Conservation (phyloP, 1,140 invertebrate genomes). For the Heliothis subflexa region DNA sequence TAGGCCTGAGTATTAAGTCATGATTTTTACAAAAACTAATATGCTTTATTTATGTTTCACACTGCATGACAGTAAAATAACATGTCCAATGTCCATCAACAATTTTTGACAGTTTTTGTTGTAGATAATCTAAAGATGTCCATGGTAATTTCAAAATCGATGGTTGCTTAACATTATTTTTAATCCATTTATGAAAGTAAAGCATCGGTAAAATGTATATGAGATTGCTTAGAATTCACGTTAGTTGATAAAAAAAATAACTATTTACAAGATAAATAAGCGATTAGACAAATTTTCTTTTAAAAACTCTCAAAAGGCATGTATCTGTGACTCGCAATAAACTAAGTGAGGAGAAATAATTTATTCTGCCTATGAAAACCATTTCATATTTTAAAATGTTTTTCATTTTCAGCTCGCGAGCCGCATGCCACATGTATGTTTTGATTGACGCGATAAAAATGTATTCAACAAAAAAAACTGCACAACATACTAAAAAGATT, state of each 20-base stretch:
- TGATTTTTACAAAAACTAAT: constrained; percentile 84
- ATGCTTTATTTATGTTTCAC: constrained; percentile 86
- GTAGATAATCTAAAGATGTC: constrained; percentile 37
- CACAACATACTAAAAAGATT: no score
- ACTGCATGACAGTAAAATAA: constrained; percentile 86
- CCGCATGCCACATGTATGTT: no score
- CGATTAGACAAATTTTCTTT: no score
- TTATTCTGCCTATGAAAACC: background rate
- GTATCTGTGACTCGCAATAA: background rate
- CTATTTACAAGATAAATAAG: no score
- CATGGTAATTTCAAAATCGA: background rate
- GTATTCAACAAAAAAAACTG: no score
- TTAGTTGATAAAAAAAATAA: no score
- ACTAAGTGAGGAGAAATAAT: background rate
- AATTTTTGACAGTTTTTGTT: constrained; percentile 66
- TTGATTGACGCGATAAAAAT: no score
- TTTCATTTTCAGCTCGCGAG: no score
- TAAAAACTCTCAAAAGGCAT: background rate
- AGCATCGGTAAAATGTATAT: background rate
- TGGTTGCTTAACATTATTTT: background rate
- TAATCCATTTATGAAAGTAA: background rate
- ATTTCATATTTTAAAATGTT: background rate
- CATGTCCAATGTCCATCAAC: constrained; percentile 85
- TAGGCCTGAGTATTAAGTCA: constrained; percentile 84
- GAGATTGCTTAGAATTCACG: background rate